Base-by-base conservation (phyloP, 2,797 vertebrate species). In the Nyctibius grandis region DNA sequence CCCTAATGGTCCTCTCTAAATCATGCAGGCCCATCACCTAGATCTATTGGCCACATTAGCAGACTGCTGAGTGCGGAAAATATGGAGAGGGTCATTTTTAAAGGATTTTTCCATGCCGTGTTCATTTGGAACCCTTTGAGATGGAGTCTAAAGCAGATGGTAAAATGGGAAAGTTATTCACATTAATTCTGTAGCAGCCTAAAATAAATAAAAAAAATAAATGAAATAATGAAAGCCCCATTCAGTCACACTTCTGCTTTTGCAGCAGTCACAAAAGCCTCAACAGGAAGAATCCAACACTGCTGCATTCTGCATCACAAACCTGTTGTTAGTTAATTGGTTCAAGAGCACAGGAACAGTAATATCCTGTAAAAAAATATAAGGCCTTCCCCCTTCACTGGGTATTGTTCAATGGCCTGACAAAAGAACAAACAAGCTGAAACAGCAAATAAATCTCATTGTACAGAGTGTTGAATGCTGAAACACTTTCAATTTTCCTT, bases 111-210 rank as follows among this genome's bases (percentile, higher is more conserved):
- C 47, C 3, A 2, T 70, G 75, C 73, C 17, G 8, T 5, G 9
- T 59, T 89, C 81, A 5, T 86, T 80, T 91, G 86, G 89, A 92
- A 23, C 70, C 70, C 74, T 95, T 88, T 67, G 77, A 91, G 89
- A 96, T 48, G 40, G 48, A 89, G 51, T 77, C 91, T 85, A 95
- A 96, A 96, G 69, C 91, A 96, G 95, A 93, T 91, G 93, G 86
- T 33, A 59, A 96, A 95, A 96, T 83, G 85, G 89, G 84, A 90
- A 96, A 96, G 93, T 93, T 90, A 95, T 90, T 95, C 93, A 85
- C 2, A 1, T 94, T 95, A 87, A 89, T 94, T 91, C 77, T 91
- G 95, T 82, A 75, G 67, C 67, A 91, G 65, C 67, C 84, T 81
- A 75, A 94, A 96, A 94, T 93, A 96, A 94, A 88, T 79, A 20